These are phyloP conservation scores for Siniperca undulata DNA, from an alignment of 2,797 vertebrate species.

Conservation along the genomic window DNA sequence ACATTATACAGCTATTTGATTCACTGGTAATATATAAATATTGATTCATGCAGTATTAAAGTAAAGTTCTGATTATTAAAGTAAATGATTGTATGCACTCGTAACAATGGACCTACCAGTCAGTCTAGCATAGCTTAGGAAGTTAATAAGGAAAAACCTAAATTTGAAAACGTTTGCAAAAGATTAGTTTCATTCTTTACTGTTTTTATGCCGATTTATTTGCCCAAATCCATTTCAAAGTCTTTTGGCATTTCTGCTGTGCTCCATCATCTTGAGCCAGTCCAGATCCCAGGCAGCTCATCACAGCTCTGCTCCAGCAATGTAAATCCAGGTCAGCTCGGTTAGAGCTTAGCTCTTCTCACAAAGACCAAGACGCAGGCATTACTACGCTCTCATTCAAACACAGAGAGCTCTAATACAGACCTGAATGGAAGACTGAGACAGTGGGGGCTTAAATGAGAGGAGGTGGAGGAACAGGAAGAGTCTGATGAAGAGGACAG, in stretches of 20 bases:
- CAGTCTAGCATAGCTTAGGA: too few relatives aligned
- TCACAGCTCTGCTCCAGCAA: slow-evolving; percentile 37
- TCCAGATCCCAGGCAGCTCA: slow-evolving; percentile 26
- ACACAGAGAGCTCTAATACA: slow-evolving; percentile 44
- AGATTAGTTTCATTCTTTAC: neutral
- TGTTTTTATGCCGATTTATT: neutral
- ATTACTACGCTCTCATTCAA: slow-evolving; percentile 55
- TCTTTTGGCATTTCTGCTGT: slow-evolving; percentile 5
- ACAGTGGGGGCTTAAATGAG: slow-evolving; percentile 44
- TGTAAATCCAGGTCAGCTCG: slow-evolving; percentile 65
- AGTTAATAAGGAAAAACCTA: neutral
- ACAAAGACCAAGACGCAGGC: slow-evolving; percentile 59
- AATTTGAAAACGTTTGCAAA: neutral
- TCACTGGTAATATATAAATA: neutral
- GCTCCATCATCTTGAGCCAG: neutral
- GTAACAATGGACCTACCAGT: neutral
- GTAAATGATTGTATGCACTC: neutral
- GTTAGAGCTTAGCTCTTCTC: slow-evolving; percentile 51
- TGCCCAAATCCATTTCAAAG: slow-evolving; percentile 4
- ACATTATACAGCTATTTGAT: neutral
- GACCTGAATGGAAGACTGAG: slow-evolving; percentile 55
- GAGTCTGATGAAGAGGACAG: slow-evolving; percentile 42
- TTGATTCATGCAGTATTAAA: neutral
- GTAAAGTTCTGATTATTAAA: neutral
- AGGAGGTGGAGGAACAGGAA: slow-evolving; percentile 45